These are phyloP conservation scores for Trichopoda pennipes DNA, from an alignment of 2,888 invertebrate genomes.

Conservation along the genomic window DNA sequence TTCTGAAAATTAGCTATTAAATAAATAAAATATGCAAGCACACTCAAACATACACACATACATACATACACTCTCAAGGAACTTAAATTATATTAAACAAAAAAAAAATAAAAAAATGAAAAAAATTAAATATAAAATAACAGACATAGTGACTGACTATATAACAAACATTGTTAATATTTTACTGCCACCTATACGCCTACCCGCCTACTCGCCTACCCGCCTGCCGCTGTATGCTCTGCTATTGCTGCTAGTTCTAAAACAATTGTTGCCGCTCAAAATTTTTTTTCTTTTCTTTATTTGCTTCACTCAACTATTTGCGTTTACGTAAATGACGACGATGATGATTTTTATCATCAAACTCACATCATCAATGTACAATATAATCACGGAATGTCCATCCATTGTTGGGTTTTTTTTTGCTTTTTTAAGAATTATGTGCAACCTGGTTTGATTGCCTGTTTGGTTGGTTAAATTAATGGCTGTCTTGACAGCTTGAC, in stretches of 20 bases:
- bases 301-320: conserved; percentile 16
- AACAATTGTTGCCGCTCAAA: conserved; percentile 17
- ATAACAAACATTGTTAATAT: conserved; percentile 48
- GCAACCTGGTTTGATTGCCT: conserved; percentile 17
- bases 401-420: conserved; percentile 14
- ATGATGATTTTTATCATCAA: conserved; percentile 63
- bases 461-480: conserved; percentile 33
- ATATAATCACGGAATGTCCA: conserved; percentile 56
- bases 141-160: conserved; percentile 38
- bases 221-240: conserved; percentile 11
- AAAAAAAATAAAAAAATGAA: no score
- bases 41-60: conserved; percentile 7
- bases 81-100: conserved; percentile 23
- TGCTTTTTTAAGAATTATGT: conserved; percentile 2
- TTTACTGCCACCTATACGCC: no score
- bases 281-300: not conserved
- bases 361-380: conserved; percentile 57
- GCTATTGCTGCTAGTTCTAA: not conserved
- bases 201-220: no score
- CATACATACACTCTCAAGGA: conserved; percentile 21
- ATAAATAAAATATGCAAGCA: conserved; percentile 38
- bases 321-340: conserved; percentile 13
- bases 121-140: not conserved
- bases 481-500: conserved; percentile 54
- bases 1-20: conserved; percentile 55